Conservation (phyloP, 2,113 vertebrate species). For the Arenaria interpres region DNA sequence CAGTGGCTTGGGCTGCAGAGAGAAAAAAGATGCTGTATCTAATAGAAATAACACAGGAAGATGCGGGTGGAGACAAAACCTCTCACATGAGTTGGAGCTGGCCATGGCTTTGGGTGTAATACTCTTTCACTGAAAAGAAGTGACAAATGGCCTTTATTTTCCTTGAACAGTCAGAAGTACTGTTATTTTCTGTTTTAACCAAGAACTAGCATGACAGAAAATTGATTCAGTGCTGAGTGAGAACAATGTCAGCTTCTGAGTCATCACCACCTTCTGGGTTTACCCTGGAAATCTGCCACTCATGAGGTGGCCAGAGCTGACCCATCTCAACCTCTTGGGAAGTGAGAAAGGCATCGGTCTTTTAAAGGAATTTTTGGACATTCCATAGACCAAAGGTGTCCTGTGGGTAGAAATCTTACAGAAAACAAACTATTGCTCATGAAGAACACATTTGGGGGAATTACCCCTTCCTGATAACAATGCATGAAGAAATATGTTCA, state of each 20-base stretch:
- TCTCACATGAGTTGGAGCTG: background rate
- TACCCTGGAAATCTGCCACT: background rate
- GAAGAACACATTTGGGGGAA: background rate
- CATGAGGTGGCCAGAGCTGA: background rate
- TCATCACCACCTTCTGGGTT: background rate
- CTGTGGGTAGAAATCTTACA: background rate
- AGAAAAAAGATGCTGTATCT: background rate
- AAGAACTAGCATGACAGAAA: background rate
- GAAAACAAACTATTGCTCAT: background rate
- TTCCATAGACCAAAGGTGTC: background rate
- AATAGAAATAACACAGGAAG: background rate
- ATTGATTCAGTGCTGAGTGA: background rate
- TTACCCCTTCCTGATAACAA: background rate
- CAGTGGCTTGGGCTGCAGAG: background rate
- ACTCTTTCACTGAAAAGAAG: background rate
- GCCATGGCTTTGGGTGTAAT: background rate
- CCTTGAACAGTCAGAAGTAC: background rate
- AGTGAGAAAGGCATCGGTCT: rapidly evolving
- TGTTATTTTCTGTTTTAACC: background rate
- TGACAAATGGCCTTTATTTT: background rate
- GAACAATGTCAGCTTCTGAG: background rate
- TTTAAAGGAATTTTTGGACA: background rate
- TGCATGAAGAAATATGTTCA: background rate
- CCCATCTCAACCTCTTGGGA: background rate
- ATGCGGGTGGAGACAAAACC: background rate